A percentile compares a stretch with the other conserved stretches of the same genome.
Evolutionary conservation across 2,797 vertebrate genomes (phyloP).

Genomic region (Eulemur coronatus): DNA sequence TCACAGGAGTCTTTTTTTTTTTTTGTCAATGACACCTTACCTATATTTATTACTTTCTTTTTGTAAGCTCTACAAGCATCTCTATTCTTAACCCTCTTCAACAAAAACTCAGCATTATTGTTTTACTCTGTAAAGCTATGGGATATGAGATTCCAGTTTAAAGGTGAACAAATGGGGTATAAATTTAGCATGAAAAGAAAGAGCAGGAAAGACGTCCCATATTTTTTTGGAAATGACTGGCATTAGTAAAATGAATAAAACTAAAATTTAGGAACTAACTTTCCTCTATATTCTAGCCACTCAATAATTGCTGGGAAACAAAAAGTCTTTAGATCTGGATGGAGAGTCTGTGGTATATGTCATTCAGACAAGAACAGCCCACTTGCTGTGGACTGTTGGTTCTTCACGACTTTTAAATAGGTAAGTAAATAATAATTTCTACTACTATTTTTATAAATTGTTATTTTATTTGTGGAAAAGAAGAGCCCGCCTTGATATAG

Average conservation of each 20-base stretch:
- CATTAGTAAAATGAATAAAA: background rate
- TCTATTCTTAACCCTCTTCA: background rate
- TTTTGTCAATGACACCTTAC: background rate
- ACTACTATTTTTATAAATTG: background rate
- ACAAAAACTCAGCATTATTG: background rate
- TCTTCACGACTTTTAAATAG: background rate
- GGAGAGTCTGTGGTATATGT: accelerated
- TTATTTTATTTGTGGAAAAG: background rate
- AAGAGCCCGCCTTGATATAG: background rate
- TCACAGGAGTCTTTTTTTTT: background rate
- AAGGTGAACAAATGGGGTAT: background rate
- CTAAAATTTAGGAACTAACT: background rate
- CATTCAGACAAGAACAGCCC: background rate
- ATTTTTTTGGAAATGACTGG: background rate
- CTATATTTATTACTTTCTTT: background rate
- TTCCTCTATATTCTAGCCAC: background rate
- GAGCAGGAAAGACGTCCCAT: background rate
- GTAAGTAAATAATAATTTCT: background rate
- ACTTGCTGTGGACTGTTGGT: background rate
- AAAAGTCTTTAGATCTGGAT: background rate
- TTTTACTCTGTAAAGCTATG: background rate
- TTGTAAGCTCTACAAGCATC: background rate
- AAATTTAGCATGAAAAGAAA: background rate
- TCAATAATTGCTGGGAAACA: background rate
- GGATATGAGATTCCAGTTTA: background rate